These are phyloP conservation scores for Beris chalybata DNA, from an alignment of 2,888 invertebrate species.

Conservation along the genomic window DNA sequence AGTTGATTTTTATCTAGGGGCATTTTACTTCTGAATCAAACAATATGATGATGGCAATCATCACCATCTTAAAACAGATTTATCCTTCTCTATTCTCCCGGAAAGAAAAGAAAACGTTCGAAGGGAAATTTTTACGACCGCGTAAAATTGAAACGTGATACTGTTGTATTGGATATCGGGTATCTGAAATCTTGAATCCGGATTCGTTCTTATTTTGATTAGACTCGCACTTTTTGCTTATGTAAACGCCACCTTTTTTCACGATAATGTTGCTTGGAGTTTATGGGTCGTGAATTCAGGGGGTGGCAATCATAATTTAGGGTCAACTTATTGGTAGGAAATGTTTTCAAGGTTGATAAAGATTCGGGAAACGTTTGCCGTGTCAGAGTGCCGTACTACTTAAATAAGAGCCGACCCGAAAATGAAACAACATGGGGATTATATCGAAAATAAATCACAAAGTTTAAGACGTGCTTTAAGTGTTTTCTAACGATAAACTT, in stretches of 20 bases:
- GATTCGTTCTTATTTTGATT: slow-evolving; percentile 16
- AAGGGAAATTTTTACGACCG: slow-evolving; percentile 20
- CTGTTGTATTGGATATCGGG: slow-evolving; percentile 15
- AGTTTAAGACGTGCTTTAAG: slow-evolving; percentile 11
- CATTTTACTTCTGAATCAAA: no score
- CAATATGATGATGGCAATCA: no score
- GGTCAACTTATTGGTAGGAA: slow-evolving; percentile 19
- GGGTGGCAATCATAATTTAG: no score
- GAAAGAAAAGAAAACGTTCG: not conserved
- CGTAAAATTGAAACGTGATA: slow-evolving; percentile 32
- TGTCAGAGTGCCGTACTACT: slow-evolving; percentile 8
- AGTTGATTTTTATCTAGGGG: no score
- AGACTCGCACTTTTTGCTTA: slow-evolving; percentile 5
- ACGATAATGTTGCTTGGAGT: slow-evolving; percentile 25
- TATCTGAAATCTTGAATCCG: slow-evolving; percentile 25
- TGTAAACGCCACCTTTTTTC: slow-evolving; percentile 18
- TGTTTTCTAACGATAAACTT: not conserved
- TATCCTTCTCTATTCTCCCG: no score
- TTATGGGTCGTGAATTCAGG: slow-evolving; percentile 24
- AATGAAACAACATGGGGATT: not conserved
- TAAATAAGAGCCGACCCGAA: slow-evolving; percentile 8
- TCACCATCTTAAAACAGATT: no score
- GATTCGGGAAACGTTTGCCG: slow-evolving; percentile 3
- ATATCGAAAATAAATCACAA: not conserved
- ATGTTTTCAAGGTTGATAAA: slow-evolving; percentile 22